Evolutionary conservation across 2,888 invertebrate species (phyloP).

Genomic region (Charanyca ferruginea): DNA sequence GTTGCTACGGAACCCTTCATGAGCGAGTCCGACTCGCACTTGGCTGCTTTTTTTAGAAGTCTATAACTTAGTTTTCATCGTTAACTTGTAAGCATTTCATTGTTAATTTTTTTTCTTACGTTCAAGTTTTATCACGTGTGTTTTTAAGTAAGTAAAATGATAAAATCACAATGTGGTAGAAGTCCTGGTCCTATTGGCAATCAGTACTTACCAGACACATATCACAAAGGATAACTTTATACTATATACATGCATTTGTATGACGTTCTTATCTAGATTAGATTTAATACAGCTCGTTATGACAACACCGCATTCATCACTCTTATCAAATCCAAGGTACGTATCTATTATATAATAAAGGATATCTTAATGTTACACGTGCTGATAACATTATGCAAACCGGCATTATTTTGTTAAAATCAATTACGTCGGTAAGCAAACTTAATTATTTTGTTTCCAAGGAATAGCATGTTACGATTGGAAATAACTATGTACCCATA

Average conservation of each 20-base stretch:
- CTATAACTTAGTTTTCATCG: too few relatives aligned
- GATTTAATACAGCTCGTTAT: constrained; percentile 2
- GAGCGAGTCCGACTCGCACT: too few relatives aligned
- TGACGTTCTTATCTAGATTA: background rate
- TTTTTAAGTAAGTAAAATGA: too few relatives aligned
- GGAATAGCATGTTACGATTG: background rate
- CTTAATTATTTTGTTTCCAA: background rate
- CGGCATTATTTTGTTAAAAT: background rate
- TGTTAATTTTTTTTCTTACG: too few relatives aligned
- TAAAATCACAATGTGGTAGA: too few relatives aligned
- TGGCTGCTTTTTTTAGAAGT: too few relatives aligned
- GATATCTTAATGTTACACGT: constrained; percentile 8
- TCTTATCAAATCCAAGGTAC: background rate
- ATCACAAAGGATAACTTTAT: background rate
- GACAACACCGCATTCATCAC: background rate
- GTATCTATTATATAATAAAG: constrained; percentile 13
- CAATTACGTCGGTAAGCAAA: background rate
- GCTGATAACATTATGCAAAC: background rate
- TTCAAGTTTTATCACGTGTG: too few relatives aligned
- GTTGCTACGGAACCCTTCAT: too few relatives aligned
- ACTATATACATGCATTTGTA: background rate
- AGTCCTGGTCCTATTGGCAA: too few relatives aligned
- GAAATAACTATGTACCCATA: background rate
- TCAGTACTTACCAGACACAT: too few relatives aligned
- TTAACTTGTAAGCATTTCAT: too few relatives aligned